Evolutionary conservation across 2,113 vertebrate species (phyloP).

Genomic region (Xenopus laevis): DNA sequence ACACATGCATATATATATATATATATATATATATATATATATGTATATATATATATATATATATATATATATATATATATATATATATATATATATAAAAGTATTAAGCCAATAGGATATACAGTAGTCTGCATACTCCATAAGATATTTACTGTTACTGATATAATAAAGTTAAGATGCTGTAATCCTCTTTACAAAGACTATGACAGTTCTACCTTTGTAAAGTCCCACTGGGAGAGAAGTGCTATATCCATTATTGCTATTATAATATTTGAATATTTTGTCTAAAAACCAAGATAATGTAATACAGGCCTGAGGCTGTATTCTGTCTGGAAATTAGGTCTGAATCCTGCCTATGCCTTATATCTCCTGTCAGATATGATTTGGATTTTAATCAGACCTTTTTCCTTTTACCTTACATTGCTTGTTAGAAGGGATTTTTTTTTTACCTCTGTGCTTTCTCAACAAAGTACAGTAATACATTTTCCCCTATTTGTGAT

Average conservation of each 20-base stretch:
- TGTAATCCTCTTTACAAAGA: not conserved
- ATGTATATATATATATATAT: no score
- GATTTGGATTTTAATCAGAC: not conserved
- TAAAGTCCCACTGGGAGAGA: not conserved
- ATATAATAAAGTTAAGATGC: no score
- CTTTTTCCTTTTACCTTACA: not conserved
- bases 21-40: no score
- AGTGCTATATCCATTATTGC: not conserved
- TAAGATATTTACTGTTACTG: no score
- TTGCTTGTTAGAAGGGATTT: not conserved
- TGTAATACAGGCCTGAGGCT: constrained; percentile 1
- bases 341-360: not conserved
- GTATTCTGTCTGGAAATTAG: not conserved
- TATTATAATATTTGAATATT: not conserved
- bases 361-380: not conserved
- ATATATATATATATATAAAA: no score
- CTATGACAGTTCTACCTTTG: not conserved
- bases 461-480: not conserved
- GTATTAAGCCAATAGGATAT: no score
- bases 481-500: constrained; percentile 11
- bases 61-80: no score
- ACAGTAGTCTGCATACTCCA: no score
- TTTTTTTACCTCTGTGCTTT: constrained; percentile 11
- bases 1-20: no score
- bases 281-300: not conserved